These are phyloP conservation scores for Anoura caudifer DNA, from an alignment of 2,113 vertebrate genomes.

Conservation along the genomic window DNA sequence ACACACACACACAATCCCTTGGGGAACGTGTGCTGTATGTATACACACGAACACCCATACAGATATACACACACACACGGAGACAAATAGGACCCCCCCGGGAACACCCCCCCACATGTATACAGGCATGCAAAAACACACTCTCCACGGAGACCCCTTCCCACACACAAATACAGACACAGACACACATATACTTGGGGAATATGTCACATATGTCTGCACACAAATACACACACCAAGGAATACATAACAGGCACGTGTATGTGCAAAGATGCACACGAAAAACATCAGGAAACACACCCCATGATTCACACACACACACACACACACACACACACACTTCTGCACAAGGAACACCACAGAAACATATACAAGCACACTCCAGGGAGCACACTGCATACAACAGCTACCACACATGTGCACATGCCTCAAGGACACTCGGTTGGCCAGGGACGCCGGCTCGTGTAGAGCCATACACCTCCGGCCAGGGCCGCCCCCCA, in stretches of 20 bases:
- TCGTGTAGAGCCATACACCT: neutral
- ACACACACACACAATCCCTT: no score
- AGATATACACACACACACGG: neutral
- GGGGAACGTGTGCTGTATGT: neutral
- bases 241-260: neutral
- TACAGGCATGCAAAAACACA: neutral
- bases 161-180: neutral
- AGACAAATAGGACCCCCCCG: neutral
- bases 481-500: neutral
- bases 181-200: neutral
- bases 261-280: neutral
- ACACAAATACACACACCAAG: neutral
- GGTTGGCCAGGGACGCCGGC: neutral
- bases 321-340: neutral
- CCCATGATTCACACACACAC: neutral
- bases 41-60: no score
- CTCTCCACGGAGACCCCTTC: neutral
- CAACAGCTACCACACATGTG: neutral
- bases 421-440: neutral
- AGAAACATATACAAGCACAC: neutral
- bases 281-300: neutral
- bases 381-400: neutral
- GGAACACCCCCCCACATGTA: neutral
- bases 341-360: neutral
- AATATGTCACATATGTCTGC: neutral